Evolutionary conservation across 2,888 invertebrate genomes (phyloP).

Genomic region (Hydrotaea cyrtoneurina): DNA sequence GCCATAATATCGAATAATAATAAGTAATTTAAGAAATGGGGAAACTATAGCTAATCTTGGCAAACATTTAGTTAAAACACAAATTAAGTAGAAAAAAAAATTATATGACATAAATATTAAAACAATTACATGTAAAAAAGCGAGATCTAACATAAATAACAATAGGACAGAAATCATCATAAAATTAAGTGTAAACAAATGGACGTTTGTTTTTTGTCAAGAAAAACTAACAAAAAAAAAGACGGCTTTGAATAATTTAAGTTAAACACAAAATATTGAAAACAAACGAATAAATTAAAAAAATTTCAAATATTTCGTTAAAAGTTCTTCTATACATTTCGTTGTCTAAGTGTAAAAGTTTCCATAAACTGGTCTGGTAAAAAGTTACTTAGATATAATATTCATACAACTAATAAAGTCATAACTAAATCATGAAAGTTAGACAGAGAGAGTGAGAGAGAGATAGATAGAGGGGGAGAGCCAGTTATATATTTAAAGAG

Average conservation of each 20-base stretch:
- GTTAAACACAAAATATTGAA: neutral
- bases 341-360: conserved; percentile 51
- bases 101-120: conserved; percentile 5
- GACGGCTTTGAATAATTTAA: conserved; percentile 46
- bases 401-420: neutral
- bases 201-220: conserved; percentile 47
- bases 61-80: conserved; percentile 50
- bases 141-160: conserved; percentile 64
- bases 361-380: conserved; percentile 5
- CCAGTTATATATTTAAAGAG: conserved; percentile 29
- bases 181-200: neutral
- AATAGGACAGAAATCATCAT: conserved; percentile 48
- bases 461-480: conserved; percentile 52
- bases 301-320: conserved; percentile 47
- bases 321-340: conserved; percentile 57
- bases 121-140: conserved; percentile 46
- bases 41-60: conserved; percentile 27
- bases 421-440: conserved; percentile 12
- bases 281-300: conserved; percentile 24
- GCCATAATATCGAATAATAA: neutral
- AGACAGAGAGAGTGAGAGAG: conserved; percentile 46
- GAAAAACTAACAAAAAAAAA: conserved; percentile 46
- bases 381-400: conserved; percentile 2
- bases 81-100: conserved; percentile 32
- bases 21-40: neutral